Conservation (phyloP, 64 coral and sea anemone genomes). For the Acropora tenuis region DNA sequence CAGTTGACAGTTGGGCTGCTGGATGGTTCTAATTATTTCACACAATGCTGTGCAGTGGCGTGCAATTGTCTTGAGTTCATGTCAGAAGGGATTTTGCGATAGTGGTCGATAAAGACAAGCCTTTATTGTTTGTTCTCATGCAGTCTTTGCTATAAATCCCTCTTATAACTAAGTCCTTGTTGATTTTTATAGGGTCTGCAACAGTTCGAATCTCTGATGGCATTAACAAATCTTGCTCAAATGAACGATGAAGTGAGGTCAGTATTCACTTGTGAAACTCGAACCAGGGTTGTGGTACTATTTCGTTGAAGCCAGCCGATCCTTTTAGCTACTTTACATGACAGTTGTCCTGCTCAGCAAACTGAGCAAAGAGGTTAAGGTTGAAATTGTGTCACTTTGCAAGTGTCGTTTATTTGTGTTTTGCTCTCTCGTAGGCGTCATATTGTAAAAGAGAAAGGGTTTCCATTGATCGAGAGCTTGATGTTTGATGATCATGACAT, state of each 20-base stretch:
- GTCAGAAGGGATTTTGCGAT: too few relatives aligned
- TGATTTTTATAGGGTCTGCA: conserved; percentile 48
- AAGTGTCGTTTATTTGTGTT: not conserved
- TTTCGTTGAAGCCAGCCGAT: not conserved
- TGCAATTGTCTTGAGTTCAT: too few relatives aligned
- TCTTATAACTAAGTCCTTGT: not conserved
- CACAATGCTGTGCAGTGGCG: too few relatives aligned
- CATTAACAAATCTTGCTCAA: conserved; percentile 90
- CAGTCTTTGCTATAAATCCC: not conserved
- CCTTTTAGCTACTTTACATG: too few relatives aligned
- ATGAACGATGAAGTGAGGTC: conserved; percentile 97
- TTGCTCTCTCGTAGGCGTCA: conserved; percentile 55
- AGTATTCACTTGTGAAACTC: not conserved
- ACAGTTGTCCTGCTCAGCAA: too few relatives aligned
- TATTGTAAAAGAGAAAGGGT: conserved; percentile 86
- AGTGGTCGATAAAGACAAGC: too few relatives aligned
- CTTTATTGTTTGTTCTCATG: too few relatives aligned
- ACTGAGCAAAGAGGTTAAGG: too few relatives aligned
- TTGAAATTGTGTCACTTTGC: too few relatives aligned
- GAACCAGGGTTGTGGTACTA: not conserved
- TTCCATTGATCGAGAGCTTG: conserved; percentile 88
- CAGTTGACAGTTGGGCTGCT: too few relatives aligned
- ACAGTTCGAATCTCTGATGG: conserved; percentile 96
- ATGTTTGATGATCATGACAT: conserved; percentile 97
- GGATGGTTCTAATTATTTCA: too few relatives aligned